A percentile compares a stretch with the other conserved stretches of the same genome.
phyloP scores from a whole-genome alignment of 2,797 vertebrate species.

The Urocyon cinereoargenteus region DNA sequence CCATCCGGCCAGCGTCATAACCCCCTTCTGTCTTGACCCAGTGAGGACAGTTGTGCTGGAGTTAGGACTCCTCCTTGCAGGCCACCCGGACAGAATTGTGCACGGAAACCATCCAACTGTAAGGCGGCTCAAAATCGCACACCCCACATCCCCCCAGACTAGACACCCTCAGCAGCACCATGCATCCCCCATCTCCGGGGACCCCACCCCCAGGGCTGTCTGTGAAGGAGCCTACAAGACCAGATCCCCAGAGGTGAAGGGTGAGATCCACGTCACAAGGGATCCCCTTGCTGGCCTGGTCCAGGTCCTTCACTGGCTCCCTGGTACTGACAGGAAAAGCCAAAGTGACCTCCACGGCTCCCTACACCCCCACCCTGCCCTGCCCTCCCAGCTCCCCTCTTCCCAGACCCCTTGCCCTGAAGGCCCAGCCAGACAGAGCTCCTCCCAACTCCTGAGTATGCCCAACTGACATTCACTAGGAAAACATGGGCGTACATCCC shows the following conservation, averaged over 20 bases:
- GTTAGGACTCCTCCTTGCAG: background rate
- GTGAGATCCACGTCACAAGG: background rate
- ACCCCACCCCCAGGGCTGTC: background rate
- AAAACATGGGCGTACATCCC: background rate
- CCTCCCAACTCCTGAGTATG: background rate
- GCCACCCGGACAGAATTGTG: accelerated
- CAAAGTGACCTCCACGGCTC: background rate
- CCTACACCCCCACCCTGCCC: accelerated
- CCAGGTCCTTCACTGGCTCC: background rate
- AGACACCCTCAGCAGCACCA: accelerated
- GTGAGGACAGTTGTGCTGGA: background rate
- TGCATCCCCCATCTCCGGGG: background rate
- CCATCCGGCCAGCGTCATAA: no score
- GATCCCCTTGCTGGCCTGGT: accelerated
- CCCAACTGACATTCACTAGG: no score
- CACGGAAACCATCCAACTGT: no score
- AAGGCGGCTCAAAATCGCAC: no score
- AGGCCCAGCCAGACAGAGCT: background rate
- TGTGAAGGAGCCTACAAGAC: background rate
- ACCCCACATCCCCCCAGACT: no score
- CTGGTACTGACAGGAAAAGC: background rate
- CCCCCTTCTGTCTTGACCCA: background rate
- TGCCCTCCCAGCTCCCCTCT: background rate
- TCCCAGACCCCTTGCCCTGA: accelerated
- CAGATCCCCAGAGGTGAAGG: background rate